These are phyloP conservation scores for Smithornis capensis DNA, from an alignment of 2,113 vertebrate genomes.

Conservation along the genomic window DNA sequence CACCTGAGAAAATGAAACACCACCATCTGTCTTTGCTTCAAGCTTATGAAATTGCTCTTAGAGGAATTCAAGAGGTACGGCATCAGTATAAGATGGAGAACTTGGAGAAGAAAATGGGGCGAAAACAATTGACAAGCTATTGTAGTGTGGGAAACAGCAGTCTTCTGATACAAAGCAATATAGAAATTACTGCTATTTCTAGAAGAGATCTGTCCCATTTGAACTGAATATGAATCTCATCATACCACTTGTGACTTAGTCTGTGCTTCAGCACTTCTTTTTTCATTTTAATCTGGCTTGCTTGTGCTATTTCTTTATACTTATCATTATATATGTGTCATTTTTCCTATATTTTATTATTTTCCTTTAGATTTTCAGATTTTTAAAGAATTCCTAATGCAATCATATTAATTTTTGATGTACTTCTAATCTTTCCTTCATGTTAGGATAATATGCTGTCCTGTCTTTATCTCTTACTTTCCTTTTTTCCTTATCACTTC, in stretches of 20 bases:
- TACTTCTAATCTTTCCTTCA: background rate
- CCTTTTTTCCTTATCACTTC: conserved; percentile 34
- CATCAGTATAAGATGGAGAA: background rate
- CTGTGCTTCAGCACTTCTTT: background rate
- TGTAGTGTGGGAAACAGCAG: background rate
- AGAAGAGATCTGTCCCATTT: background rate
- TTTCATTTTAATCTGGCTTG: background rate
- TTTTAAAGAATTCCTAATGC: background rate
- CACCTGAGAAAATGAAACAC: background rate
- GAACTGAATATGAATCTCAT: background rate
- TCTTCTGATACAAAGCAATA: background rate
- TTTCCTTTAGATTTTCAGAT: conserved; percentile 9
- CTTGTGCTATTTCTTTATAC: background rate
- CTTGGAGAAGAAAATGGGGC: background rate
- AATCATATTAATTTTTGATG: conserved; percentile 18
- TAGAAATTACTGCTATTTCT: background rate
- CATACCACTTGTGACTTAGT: background rate
- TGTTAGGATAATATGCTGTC: conserved; percentile 9
- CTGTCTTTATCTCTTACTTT: conserved; percentile 23
- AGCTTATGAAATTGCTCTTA: background rate
- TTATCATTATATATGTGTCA: background rate
- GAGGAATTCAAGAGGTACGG: background rate
- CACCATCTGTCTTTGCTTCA: background rate
- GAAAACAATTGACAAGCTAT: background rate
- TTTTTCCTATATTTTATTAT: background rate